These are phyloP conservation scores for Nemapogon koenigi DNA, from an alignment of 2,888 invertebrate genomes.

Conservation along the genomic window DNA sequence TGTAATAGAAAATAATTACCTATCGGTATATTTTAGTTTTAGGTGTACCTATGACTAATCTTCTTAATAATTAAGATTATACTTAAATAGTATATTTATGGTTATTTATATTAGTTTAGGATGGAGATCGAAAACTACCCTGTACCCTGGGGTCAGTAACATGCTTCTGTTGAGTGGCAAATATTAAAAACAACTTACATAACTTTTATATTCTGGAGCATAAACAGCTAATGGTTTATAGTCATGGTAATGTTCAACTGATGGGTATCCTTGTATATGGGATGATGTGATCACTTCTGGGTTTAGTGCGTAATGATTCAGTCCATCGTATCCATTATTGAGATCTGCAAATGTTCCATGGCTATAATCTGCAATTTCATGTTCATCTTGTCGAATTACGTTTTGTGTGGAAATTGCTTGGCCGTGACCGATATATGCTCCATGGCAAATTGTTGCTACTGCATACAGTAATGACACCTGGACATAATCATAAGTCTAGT, in stretches of 20 bases:
- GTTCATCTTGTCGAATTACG: constrained; percentile 19
- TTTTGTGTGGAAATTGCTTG: constrained; percentile 25
- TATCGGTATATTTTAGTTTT: too few species aligned
- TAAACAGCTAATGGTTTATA: constrained; percentile 16
- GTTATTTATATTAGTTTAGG: too few species aligned
- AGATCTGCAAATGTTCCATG: not conserved
- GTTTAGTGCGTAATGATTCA: not conserved
- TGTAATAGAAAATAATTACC: too few species aligned
- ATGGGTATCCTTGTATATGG: not conserved
- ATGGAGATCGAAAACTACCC: too few species aligned
- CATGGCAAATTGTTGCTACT: constrained; percentile 12
- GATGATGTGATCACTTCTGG: too few species aligned
- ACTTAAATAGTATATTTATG: too few species aligned
- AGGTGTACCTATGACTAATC: too few species aligned
- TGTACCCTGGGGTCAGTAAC: too few species aligned
- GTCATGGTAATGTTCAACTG: constrained; percentile 7
- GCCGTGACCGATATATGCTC: constrained; percentile 16
- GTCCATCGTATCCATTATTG: not conserved
- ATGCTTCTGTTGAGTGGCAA: too few species aligned
- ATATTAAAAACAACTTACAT: constrained; percentile 15
- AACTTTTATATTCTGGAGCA: constrained; percentile 15
- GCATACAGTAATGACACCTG: constrained; percentile 15
- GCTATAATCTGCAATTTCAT: not conserved
- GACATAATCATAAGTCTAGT: constrained; percentile 11
- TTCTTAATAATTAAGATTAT: too few species aligned